Base-by-base conservation (phyloP, 2,797 vertebrate genomes). In the Hydrolagus colliei region DNA sequence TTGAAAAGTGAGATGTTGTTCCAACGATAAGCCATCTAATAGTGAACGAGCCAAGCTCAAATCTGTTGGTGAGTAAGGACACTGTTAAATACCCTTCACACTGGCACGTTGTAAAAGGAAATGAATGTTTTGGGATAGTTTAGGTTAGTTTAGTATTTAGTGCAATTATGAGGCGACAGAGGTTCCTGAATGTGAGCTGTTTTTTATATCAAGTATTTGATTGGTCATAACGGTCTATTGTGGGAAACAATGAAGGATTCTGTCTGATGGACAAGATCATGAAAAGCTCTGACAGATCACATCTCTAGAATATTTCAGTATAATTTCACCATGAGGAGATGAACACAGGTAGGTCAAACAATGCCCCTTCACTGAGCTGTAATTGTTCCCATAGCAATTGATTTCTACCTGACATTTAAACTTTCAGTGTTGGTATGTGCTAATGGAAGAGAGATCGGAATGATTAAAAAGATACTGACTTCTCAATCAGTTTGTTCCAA, bases 1-100 rank as follows among this genome's bases (percentile, higher is more conserved):
- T 94, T 85, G 93, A 95, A 90, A 96, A 96, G 12, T 93, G 91
- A 75, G 88, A 86, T 18, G 93, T 93, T 84, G 92, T 93, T 22
- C 93, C 91, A 85, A 91, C 88, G 65, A 95, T 87, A 85, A 95
- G 92, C 73, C 13, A 86, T 90, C 93, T 91, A 65, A 95, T 92
- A 74, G 90, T 90, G 87, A 87, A 93, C 65, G 94, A 96, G 73
- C 92, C 93, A 89, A 95, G 88, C 27, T 93, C 92, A 91, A 95
- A 94, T 89, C 93, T 95, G 90, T 22, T 27, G 13, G 86, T 72
- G 82, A 67, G 71, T 41, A 71, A 68, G 71, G 35, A 32, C 18
- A 84, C 2, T 18, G 65, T 68, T 80, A 62, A 6, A 67, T 7
- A 59, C 5, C 22, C 8, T 59, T 20, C 18, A 6, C 8, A 4